Conservation (phyloP, 2,888 invertebrate species). For the Dicyrtomina minuta region DNA sequence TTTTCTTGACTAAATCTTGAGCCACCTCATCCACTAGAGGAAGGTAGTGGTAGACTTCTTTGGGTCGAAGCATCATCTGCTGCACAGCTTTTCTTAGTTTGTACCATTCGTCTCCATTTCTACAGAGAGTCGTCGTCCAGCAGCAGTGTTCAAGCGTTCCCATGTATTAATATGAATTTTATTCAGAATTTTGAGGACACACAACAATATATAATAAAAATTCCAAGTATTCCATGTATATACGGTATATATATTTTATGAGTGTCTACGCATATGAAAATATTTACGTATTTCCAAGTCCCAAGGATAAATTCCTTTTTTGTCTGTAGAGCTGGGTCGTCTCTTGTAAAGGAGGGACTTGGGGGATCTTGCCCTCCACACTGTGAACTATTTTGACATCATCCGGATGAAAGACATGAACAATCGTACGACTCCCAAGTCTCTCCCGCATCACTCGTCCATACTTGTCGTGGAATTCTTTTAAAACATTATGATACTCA, state of each 20-base stretch:
- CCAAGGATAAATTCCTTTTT: constrained; percentile 59
- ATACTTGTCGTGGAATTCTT: constrained; percentile 57
- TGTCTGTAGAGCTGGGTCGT: constrained; percentile 59
- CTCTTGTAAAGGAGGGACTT: constrained; percentile 60
- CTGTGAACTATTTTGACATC: constrained; percentile 59
- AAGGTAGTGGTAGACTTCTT: constrained; percentile 59
- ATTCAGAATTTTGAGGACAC: too few relatives aligned
- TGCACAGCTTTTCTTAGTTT: constrained; percentile 60
- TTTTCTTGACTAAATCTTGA: constrained; percentile 57
- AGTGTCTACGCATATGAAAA: too few relatives aligned
- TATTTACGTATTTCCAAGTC: constrained; percentile 61
- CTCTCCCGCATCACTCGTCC: constrained; percentile 60
- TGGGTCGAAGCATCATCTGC: constrained; percentile 61
- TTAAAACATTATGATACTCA: constrained; percentile 57
- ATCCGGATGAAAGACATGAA: constrained; percentile 61
- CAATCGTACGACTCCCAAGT: constrained; percentile 57
- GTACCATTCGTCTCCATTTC: constrained; percentile 64
- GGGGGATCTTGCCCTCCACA: constrained; percentile 60
- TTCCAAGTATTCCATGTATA: background rate
- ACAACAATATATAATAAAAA: constrained; percentile 6
- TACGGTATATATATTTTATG: too few relatives aligned
- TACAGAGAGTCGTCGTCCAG: constrained; percentile 52
- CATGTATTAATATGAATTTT: too few relatives aligned
- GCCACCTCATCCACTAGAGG: constrained; percentile 58
- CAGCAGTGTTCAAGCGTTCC: too few relatives aligned